phyloP scores from a whole-genome alignment of 1,140 invertebrate genomes.

The Orussus abietinus region DNA sequence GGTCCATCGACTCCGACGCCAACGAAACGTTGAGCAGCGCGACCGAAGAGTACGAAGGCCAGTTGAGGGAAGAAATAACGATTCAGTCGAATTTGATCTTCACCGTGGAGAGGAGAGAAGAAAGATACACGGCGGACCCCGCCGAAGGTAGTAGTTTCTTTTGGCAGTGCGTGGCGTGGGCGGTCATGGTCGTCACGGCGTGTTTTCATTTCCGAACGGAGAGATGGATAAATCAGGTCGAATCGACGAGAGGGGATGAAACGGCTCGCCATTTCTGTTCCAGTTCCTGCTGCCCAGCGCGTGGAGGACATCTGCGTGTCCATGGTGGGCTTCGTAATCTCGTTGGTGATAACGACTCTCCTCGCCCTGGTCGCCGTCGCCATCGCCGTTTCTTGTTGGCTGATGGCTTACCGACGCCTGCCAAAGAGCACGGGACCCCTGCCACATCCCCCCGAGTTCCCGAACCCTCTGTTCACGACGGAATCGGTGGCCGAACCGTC shows the following conservation, averaged over 20 bases:
- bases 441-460: slow-evolving; percentile 91
- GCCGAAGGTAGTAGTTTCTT: slow-evolving; percentile 59
- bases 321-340: slow-evolving; percentile 87
- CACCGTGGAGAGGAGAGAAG: slow-evolving; percentile 79
- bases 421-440: slow-evolving; percentile 82
- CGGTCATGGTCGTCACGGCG: too few species aligned
- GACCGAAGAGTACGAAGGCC: slow-evolving; percentile 66
- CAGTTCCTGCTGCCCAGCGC: slow-evolving; percentile 63
- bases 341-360: slow-evolving; percentile 85
- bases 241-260: too few species aligned
- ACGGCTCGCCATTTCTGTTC: too few species aligned
- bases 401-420: slow-evolving; percentile 85
- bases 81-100: slow-evolving; percentile 89
- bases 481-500: slow-evolving; percentile 71
- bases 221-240: too few species aligned
- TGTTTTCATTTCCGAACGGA: too few species aligned
- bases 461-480: slow-evolving; percentile 88
- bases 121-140: slow-evolving; percentile 57
- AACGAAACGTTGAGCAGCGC: slow-evolving; percentile 59
- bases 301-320: slow-evolving; percentile 89
- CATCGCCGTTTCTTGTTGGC: slow-evolving; percentile 90
- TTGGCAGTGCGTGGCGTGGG: too few species aligned
- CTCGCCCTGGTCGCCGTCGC: slow-evolving; percentile 88
- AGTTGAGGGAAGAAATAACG: slow-evolving; percentile 86
- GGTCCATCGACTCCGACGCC: slow-evolving; percentile 60